Evolutionary conservation across 2,888 invertebrate genomes (phyloP).

Genomic region (Lasioglossum calceatum): DNA sequence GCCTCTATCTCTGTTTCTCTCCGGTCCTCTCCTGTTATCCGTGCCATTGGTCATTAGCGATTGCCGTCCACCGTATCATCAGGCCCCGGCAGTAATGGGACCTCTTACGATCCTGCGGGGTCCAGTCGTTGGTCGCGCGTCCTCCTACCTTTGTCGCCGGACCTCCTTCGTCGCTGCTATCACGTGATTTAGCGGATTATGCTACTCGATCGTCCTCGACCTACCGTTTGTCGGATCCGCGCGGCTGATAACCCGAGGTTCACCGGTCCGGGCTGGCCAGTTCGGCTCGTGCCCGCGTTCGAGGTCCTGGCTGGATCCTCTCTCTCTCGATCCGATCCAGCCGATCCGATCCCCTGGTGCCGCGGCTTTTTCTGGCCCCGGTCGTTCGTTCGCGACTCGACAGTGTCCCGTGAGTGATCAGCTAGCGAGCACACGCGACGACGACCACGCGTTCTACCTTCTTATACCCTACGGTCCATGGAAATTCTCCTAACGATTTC

Average conservation of each 20-base stretch:
- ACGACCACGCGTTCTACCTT: not conserved
- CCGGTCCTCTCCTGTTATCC: slow-evolving; percentile 70
- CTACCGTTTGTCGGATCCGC: slow-evolving; percentile 55
- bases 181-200: slow-evolving; percentile 67
- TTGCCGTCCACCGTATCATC: slow-evolving; percentile 72
- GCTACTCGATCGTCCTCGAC: slow-evolving; percentile 40
- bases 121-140: slow-evolving; percentile 70
- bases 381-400: slow-evolving; percentile 37
- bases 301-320: no score
- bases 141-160: slow-evolving; percentile 23
- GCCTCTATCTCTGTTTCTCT: not conserved
- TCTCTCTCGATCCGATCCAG: no score
- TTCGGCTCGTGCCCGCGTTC: slow-evolving; percentile 13
- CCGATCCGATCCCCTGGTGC: slow-evolving; percentile 32
- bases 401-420: slow-evolving; percentile 47
- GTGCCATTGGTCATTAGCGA: slow-evolving; percentile 77
- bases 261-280: slow-evolving; percentile 29
- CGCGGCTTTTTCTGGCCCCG: slow-evolving; percentile 33
- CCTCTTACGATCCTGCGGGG: slow-evolving; percentile 70
- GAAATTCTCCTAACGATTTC: slow-evolving; percentile 39
- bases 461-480: slow-evolving; percentile 36
- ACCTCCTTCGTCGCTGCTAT: slow-evolving; percentile 47
- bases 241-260: slow-evolving; percentile 47
- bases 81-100: slow-evolving; percentile 70
- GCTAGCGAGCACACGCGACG: slow-evolving; percentile 15